These are phyloP conservation scores for Drosophila picticornis DNA, from an alignment of 2,888 invertebrate genomes.

Conservation along the genomic window DNA sequence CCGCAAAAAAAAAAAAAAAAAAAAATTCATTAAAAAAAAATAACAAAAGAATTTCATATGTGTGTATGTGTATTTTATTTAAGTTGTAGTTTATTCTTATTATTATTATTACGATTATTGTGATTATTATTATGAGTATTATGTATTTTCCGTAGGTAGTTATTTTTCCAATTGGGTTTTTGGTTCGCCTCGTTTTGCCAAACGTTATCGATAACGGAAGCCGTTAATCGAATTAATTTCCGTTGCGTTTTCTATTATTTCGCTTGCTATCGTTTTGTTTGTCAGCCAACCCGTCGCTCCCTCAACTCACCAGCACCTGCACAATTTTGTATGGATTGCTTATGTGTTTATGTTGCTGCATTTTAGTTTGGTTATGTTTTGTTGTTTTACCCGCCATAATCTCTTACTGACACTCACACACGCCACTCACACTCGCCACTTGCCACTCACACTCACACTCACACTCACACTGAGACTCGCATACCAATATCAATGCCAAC, in stretches of 20 bases:
- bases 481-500: conserved; percentile 21
- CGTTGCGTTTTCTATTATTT: neutral
- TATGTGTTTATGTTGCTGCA: conserved; percentile 10
- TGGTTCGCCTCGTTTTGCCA: conserved; percentile 25
- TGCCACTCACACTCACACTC: conserved; percentile 2
- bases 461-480: conserved; percentile 15
- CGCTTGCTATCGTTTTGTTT: neutral
- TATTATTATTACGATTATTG: conserved; percentile 13
- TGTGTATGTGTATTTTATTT: neutral
- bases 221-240: conserved; percentile 13
- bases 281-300: conserved; percentile 2
- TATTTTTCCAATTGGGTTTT: conserved; percentile 24
- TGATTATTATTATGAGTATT: conserved; percentile 13
- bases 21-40: neutral
- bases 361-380: conserved; percentile 18
- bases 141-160: neutral
- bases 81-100: neutral
- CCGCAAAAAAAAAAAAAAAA: neutral
- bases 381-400: conserved; percentile 10
- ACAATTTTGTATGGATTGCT: conserved; percentile 10
- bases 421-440: neutral
- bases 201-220: conserved; percentile 10
- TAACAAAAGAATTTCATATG: neutral
- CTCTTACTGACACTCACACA: conserved; percentile 4
- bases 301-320: conserved; percentile 8